A percentile compares a stretch with the other conserved stretches of the same genome.
Conservation (phyloP, 2,888 invertebrate genomes). For the Caenorhabditis zanzibari region DNA sequence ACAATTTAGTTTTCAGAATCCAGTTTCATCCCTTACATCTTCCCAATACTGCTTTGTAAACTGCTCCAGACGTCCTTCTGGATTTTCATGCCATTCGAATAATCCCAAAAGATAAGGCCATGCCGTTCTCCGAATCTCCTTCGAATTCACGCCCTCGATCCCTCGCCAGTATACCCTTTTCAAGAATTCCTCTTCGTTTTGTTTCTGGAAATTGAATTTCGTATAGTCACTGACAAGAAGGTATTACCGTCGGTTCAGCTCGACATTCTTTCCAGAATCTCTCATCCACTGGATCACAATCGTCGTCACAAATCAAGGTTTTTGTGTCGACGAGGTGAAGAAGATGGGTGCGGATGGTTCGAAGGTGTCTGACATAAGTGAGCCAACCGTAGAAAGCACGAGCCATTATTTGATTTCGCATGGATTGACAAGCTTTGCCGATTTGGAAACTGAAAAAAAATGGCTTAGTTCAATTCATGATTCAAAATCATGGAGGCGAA, state of each 20-base stretch:
- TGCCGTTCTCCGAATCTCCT: slow-evolving; percentile 85
- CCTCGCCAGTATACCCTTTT: slow-evolving; percentile 93
- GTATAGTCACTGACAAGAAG: not conserved
- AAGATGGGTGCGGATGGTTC: slow-evolving; percentile 93
- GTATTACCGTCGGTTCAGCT: slow-evolving; percentile 63
- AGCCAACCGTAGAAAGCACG: slow-evolving; percentile 96
- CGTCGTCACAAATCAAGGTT: slow-evolving; percentile 51
- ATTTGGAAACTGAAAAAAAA: slow-evolving; percentile 85
- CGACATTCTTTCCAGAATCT: slow-evolving; percentile 79
- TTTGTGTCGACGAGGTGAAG: slow-evolving; percentile 91
- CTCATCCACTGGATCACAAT: slow-evolving; percentile 74
- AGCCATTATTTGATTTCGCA: slow-evolving; percentile 95
- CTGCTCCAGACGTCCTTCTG: slow-evolving; percentile 70
- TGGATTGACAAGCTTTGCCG: slow-evolving; percentile 93
- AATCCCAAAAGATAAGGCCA: slow-evolving; percentile 83
- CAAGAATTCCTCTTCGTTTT: slow-evolving; percentile 88
- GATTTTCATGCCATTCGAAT: slow-evolving; percentile 78
- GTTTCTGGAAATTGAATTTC: slow-evolving; percentile 71
- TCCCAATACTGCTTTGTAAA: slow-evolving; percentile 72
- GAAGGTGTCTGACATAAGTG: slow-evolving; percentile 93
- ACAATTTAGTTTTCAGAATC: not conserved
- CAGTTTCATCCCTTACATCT: slow-evolving; percentile 24
- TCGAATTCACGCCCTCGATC: slow-evolving; percentile 86
- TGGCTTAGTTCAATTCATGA: too few relatives aligned
- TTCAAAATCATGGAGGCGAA: too few relatives aligned